These are phyloP conservation scores for Venturia canescens DNA, from an alignment of 1,140 invertebrate genomes.

Conservation along the genomic window DNA sequence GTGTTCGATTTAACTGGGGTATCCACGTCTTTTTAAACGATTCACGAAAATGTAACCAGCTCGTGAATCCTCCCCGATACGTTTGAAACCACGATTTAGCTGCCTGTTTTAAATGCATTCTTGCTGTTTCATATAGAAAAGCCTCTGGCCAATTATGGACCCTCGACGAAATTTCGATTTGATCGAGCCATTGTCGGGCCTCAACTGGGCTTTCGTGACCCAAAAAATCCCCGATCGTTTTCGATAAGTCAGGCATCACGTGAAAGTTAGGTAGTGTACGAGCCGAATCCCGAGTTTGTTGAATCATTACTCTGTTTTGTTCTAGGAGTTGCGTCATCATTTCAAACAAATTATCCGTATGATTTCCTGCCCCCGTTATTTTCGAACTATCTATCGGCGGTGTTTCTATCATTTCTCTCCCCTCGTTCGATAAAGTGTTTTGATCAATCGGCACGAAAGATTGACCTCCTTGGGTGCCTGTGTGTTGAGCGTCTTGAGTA, in stretches of 20 bases:
- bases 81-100: conserved; percentile 43
- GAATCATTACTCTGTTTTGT: neutral
- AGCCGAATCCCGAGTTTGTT: neutral
- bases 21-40: conserved; percentile 40
- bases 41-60: conserved; percentile 38
- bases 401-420: no score
- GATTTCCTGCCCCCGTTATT: neutral
- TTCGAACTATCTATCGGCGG: no score
- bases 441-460: no score
- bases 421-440: no score
- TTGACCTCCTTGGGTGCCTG: no score
- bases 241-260: conserved; percentile 32
- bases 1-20: conserved; percentile 23
- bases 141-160: conserved; percentile 45
- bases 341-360: neutral
- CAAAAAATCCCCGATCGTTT: neutral
- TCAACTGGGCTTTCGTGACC: neutral
- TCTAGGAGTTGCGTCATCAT: neutral
- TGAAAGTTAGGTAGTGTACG: conserved; percentile 6
- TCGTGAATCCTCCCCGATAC: neutral
- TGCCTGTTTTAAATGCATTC: conserved; percentile 32
- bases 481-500: no score
- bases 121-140: conserved; percentile 41
- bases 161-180: conserved; percentile 18
- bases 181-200: conserved; percentile 33